These are phyloP conservation scores for Melanotaenia trifasciata DNA, from an alignment of 2,797 vertebrate genomes.

Conservation along the genomic window DNA sequence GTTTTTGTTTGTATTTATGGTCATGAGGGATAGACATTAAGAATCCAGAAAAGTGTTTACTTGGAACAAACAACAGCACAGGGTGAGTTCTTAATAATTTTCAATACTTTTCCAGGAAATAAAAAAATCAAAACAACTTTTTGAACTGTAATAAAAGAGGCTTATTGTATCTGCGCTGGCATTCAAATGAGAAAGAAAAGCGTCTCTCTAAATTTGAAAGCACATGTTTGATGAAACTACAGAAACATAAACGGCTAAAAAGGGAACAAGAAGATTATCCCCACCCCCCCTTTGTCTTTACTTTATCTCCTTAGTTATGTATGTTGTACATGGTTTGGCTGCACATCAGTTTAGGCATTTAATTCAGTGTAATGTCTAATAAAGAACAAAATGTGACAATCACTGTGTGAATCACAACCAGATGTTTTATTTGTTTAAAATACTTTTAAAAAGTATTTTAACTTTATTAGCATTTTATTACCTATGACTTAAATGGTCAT, in stretches of 20 bases:
- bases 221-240: not conserved
- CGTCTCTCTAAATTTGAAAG: no score
- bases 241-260: no score
- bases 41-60: not conserved
- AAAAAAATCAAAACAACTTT: not conserved
- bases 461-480: no score
- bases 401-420: not conserved
- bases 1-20: not conserved
- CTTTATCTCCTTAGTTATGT: not conserved
- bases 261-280: no score
- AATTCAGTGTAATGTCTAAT: not conserved
- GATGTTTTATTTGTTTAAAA: not conserved
- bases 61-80: not conserved
- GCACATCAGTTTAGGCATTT: not conserved
- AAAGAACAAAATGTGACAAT: not conserved
- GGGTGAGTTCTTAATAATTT: not conserved
- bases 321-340: conserved; percentile 1
- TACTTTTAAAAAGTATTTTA: not conserved
- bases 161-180: not conserved
- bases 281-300: no score
- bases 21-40: not conserved
- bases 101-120: not conserved
- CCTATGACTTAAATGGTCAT: no score
- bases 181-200: not conserved
- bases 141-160: not conserved